phyloP scores from a whole-genome alignment of 1,140 invertebrate species.

The Aphaenogaster ashmeadi region DNA sequence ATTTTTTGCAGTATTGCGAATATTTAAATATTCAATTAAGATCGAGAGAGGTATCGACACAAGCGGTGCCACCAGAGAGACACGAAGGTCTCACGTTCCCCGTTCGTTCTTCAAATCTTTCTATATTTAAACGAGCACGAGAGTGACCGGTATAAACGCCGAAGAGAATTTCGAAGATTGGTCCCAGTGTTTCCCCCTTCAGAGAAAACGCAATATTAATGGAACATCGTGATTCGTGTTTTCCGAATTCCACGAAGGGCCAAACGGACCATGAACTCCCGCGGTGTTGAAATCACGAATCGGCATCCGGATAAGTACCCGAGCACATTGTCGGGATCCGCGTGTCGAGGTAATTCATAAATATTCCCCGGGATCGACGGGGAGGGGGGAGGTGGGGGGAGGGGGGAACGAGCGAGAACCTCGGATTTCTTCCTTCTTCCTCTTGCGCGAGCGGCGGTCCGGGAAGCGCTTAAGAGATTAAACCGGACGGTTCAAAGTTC shows the following conservation, averaged over 20 bases:
- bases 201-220: constrained; percentile 29
- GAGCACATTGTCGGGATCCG: constrained; percentile 9
- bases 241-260: constrained; percentile 49
- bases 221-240: constrained; percentile 42
- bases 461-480: constrained; percentile 75
- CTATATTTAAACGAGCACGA: constrained; percentile 15
- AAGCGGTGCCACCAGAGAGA: not conserved
- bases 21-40: constrained; percentile 43
- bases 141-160: not conserved
- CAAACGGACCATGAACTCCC: constrained; percentile 30
- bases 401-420: not conserved
- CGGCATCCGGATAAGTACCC: not conserved
- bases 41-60: not conserved
- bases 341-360: constrained; percentile 68
- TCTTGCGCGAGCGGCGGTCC: constrained; percentile 19
- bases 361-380: constrained; percentile 58
- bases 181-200: not conserved
- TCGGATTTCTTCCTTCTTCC: constrained; percentile 32
- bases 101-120: not conserved
- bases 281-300: constrained; percentile 31
- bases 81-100: constrained; percentile 15
- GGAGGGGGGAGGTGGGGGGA: not conserved
- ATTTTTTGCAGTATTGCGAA: constrained; percentile 29
- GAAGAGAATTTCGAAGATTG: constrained; percentile 1
- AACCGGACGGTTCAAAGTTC: constrained; percentile 78